A percentile compares a stretch with the other conserved stretches of the same genome.
Conservation (phyloP, 2,888 invertebrate genomes). For the Agrochola litura region DNA sequence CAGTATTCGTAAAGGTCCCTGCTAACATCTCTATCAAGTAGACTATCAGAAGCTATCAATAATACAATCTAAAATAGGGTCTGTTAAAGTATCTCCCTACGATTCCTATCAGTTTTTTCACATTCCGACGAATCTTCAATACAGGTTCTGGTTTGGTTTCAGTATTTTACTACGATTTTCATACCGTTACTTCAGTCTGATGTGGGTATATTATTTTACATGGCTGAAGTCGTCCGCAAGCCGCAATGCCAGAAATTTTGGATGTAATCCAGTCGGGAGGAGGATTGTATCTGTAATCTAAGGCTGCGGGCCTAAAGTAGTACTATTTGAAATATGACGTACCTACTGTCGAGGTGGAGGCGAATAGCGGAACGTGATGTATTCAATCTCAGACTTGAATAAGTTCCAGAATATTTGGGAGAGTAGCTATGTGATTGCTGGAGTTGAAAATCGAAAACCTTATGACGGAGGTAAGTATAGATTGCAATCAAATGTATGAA, state of each 20-base stretch:
- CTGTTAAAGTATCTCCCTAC: neutral
- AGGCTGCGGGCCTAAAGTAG: conserved; percentile 8
- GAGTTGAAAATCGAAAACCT: conserved; percentile 13
- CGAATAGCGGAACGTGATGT: conserved; percentile 14
- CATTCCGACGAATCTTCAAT: conserved; percentile 13
- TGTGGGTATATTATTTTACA: conserved; percentile 41
- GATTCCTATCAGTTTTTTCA: conserved; percentile 13
- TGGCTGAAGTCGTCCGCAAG: conserved; percentile 5
- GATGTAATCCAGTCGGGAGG: conserved; percentile 28
- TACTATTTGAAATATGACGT: conserved; percentile 38
- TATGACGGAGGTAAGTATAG: neutral
- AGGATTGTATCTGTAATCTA: conserved; percentile 32
- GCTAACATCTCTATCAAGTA: neutral
- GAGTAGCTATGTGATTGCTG: neutral
- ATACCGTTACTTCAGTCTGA: conserved; percentile 27
- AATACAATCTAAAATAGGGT: conserved; percentile 41
- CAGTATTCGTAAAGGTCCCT: neutral
- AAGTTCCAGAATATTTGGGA: conserved; percentile 8
- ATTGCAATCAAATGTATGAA: neutral
- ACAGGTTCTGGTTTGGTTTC: neutral
- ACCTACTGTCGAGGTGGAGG: neutral
- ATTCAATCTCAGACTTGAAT: conserved; percentile 29
- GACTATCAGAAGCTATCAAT: conserved; percentile 5
- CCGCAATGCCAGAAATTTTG: conserved; percentile 10
- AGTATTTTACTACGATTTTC: conserved; percentile 14